Evolutionary conservation across 2,888 invertebrate species (phyloP).

Genomic region (Trachelus troglodyta): DNA sequence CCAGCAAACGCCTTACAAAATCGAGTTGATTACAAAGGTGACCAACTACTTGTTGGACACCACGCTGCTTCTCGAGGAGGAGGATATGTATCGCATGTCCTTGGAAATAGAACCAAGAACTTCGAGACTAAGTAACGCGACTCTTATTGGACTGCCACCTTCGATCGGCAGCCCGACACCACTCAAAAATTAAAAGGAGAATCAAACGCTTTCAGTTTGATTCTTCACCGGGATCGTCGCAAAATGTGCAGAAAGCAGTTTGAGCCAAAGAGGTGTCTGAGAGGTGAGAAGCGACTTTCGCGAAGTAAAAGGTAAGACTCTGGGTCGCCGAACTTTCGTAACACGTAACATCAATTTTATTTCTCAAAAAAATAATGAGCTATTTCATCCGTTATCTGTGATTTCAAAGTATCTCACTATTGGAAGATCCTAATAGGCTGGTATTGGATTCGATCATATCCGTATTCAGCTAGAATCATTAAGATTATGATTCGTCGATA

Average conservation of each 20-base stretch:
- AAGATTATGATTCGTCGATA: neutral
- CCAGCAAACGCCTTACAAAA: conserved; percentile 92
- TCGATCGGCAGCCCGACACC: conserved; percentile 41
- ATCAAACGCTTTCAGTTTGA: neutral
- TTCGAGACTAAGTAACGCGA: conserved; percentile 69
- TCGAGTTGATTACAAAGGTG: conserved; percentile 85
- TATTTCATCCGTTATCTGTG: conserved; percentile 31
- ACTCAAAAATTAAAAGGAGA: conserved; percentile 12
- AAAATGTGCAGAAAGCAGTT: neutral
- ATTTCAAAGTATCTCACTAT: conserved; percentile 32
- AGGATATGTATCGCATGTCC: conserved; percentile 83
- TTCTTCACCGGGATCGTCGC: neutral
- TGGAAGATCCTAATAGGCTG: neutral
- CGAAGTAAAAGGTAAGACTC: neutral
- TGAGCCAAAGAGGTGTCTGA: neutral
- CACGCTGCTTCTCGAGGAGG: conserved; percentile 81
- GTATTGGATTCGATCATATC: conserved; percentile 22
- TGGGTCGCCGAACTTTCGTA: neutral
- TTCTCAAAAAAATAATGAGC: conserved; percentile 18
- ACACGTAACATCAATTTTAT: conserved; percentile 14
- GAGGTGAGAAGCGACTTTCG: neutral
- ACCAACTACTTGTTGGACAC: conserved; percentile 84
- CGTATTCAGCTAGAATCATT: neutral
- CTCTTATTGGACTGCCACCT: conserved; percentile 48
- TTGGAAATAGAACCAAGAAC: conserved; percentile 87